These are phyloP conservation scores for Mylabris phalerata DNA, from an alignment of 1,140 invertebrate species.

Conservation along the genomic window DNA sequence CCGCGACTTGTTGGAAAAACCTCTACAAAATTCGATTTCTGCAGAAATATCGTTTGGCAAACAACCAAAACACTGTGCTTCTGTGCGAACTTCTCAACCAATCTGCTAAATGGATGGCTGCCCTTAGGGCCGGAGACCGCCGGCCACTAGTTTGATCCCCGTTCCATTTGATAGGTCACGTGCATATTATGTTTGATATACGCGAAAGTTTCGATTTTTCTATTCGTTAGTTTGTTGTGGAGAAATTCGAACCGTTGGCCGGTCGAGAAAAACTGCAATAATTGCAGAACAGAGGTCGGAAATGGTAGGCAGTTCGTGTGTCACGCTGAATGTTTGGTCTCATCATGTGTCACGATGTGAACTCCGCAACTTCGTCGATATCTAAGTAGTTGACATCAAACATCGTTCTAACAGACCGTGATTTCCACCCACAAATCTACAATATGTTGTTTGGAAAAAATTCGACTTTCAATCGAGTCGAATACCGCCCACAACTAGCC, in stretches of 20 bases:
- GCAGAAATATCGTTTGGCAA: not conserved
- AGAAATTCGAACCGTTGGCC: slow-evolving; percentile 3
- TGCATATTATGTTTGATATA: not conserved
- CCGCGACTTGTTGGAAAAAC: not conserved
- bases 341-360: slow-evolving; percentile 16
- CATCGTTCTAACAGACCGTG: slow-evolving; percentile 7
- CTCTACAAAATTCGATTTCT: not conserved
- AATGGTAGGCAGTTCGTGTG: slow-evolving; percentile 17
- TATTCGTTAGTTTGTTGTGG: not conserved
- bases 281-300: slow-evolving; percentile 14
- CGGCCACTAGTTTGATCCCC: slow-evolving; percentile 5
- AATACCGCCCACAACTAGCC: no score
- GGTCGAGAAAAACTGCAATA: slow-evolving; percentile 10
- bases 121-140: not conserved
- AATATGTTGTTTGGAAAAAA: no score
- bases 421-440: slow-evolving; percentile 6
- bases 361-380: slow-evolving; percentile 9
- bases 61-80: slow-evolving; percentile 2
- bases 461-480: no score
- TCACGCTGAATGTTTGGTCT: slow-evolving; percentile 16
- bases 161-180: slow-evolving; percentile 12
- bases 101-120: slow-evolving; percentile 10
- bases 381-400: slow-evolving; percentile 14
- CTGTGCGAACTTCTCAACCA: slow-evolving; percentile 1
- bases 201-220: not conserved